Evolutionary conservation across 2,888 invertebrate genomes (phyloP).

Genomic region (Arrhopalites spinosus): DNA sequence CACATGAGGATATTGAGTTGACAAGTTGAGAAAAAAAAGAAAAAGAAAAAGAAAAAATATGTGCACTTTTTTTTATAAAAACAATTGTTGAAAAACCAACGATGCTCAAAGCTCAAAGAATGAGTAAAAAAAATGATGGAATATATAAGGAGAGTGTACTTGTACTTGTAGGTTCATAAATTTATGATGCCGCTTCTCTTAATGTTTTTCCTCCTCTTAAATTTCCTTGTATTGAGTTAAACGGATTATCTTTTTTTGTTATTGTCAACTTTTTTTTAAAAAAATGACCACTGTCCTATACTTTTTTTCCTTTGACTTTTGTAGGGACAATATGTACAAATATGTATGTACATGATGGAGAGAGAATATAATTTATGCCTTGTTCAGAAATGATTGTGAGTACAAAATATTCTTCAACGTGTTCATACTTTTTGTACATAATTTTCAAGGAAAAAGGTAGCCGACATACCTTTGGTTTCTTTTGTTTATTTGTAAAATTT

Average conservation of each 20-base stretch:
- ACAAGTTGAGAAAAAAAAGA: not conserved
- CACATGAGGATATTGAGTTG: not conserved
- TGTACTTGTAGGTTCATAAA: not conserved
- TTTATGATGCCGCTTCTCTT: conserved; percentile 18
- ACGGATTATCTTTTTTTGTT: conserved; percentile 21
- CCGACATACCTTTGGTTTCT: too few relatives aligned
- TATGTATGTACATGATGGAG: not conserved
- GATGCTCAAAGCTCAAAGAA: too few relatives aligned
- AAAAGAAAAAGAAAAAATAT: not conserved
- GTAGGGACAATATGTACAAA: too few relatives aligned
- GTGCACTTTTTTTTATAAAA: not conserved
- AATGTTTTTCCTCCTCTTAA: not conserved
- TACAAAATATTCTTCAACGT: not conserved
- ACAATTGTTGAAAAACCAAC: not conserved
- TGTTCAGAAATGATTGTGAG: conserved; percentile 1
- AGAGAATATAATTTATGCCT: not conserved
- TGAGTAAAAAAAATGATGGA: not conserved
- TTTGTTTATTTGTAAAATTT: too few relatives aligned
- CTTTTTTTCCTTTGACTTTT: not conserved
- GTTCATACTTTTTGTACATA: not conserved
- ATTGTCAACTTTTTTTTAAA: not conserved
- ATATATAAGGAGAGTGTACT: not conserved
- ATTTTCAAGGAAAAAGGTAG: too few relatives aligned
- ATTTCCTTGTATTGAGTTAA: conserved; percentile 31
- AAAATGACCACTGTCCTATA: not conserved